Evolutionary conservation across 2,113 vertebrate genomes (phyloP).

Genomic region (Mormyrus lacerda): DNA sequence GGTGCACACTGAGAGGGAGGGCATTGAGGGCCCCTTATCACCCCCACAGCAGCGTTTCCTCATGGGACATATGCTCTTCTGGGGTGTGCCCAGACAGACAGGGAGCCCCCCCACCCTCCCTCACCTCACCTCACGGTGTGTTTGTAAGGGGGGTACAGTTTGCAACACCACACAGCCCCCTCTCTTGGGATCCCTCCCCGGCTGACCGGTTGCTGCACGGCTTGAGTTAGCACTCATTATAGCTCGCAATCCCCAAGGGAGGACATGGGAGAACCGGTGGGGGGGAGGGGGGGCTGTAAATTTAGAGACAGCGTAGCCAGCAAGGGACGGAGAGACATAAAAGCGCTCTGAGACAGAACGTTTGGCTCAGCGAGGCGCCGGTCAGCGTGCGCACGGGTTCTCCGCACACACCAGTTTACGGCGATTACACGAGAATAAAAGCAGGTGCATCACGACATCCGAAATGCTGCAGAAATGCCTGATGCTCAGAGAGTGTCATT

Average conservation of each 20-base stretch:
- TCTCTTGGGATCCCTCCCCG: not conserved
- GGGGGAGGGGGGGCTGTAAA: not conserved
- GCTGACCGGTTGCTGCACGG: not conserved
- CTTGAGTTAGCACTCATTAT: conserved; percentile 17
- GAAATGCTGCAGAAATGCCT: not conserved
- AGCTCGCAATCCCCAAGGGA: not conserved
- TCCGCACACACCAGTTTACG: not conserved
- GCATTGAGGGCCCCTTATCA: not conserved
- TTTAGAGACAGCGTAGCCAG: not conserved
- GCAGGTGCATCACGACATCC: not conserved
- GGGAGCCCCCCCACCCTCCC: not conserved
- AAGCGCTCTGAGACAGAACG: not conserved
- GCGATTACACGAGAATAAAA: not conserved
- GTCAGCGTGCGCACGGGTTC: not conserved
- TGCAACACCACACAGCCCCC: not conserved
- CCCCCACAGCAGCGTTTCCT: not conserved
- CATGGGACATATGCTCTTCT: not conserved
- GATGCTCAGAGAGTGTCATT: not conserved
- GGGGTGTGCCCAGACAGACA: not conserved
- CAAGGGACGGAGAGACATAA: not conserved
- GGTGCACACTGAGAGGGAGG: not conserved
- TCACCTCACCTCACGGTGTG: not conserved
- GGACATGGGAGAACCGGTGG: not conserved
- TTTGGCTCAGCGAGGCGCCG: not conserved
- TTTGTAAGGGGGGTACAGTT: not conserved